A percentile compares a stretch with the other conserved stretches of the same genome.
Conservation (phyloP, 2,113 vertebrate species). For the Alces alces region DNA sequence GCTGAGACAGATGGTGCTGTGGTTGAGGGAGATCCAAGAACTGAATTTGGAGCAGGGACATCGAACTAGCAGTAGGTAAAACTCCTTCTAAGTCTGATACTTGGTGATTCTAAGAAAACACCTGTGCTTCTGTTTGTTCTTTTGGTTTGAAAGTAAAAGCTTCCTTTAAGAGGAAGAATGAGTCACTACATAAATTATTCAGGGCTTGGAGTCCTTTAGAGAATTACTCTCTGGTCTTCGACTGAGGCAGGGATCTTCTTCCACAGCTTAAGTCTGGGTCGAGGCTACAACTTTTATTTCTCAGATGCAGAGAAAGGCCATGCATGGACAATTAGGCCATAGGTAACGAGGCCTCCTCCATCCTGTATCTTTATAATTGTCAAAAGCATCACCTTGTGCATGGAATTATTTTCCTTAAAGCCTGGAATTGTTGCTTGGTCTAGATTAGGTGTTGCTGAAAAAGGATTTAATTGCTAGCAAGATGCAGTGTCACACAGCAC, state of each 20-base stretch:
- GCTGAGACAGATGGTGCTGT: no score
- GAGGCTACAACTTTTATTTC: neutral
- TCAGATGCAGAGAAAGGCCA: neutral
- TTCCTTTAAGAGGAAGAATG: neutral
- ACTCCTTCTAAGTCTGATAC: neutral
- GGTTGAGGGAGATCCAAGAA: neutral
- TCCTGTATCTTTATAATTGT: neutral
- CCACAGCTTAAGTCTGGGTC: neutral
- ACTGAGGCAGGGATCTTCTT: neutral
- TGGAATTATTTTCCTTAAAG: neutral
- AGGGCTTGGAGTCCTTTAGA: neutral
- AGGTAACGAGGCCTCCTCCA: neutral
- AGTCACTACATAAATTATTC: slow-evolving; percentile 56
- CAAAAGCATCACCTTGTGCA: neutral
- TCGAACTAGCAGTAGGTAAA: neutral
- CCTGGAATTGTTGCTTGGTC: neutral
- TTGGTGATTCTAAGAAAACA: slow-evolving; percentile 33
- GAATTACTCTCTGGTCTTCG: neutral
- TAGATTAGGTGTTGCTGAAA: neutral
- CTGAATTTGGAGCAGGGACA: rapidly evolving
- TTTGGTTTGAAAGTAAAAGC: slow-evolving; percentile 47
- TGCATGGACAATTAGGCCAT: neutral
- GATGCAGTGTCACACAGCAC: neutral
- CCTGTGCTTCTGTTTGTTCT: neutral
- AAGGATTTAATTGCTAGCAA: neutral